phyloP scores from a whole-genome alignment of 23 tunicate species.

The Trididemnum clinides region DNA sequence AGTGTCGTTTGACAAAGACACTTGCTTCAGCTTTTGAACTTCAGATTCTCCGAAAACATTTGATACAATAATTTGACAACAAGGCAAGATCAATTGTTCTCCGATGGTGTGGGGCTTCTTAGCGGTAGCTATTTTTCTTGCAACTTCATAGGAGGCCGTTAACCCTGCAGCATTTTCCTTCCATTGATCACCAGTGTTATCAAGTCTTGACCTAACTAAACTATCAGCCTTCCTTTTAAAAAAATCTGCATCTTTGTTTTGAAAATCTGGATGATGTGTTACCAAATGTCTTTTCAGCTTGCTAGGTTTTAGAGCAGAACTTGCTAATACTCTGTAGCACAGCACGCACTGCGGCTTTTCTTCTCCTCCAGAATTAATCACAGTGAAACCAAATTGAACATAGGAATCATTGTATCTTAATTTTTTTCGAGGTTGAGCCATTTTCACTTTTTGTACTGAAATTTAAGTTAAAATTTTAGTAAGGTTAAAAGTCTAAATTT shows the following conservation, averaged over 20 bases:
- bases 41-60: constrained; percentile 53
- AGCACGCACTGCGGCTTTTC: constrained; percentile 64
- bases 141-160: constrained; percentile 61
- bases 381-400: constrained; percentile 44
- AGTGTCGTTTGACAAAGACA: constrained; percentile 63
- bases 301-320: constrained; percentile 62
- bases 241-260: constrained; percentile 70
- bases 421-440: no score
- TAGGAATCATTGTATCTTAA: constrained; percentile 37
- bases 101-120: constrained; percentile 72
- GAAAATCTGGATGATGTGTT: constrained; percentile 44
- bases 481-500: no score
- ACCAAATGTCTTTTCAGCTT: constrained; percentile 58
- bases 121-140: constrained; percentile 64
- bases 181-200: constrained; percentile 24
- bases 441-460: no score
- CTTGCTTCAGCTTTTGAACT: constrained; percentile 59
- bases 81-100: constrained; percentile 68
- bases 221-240: constrained; percentile 46
- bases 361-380: constrained; percentile 44
- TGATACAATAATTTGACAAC: constrained; percentile 46
- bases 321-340: constrained; percentile 53
- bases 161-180: constrained; percentile 56
- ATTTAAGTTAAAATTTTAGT: no score
- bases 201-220: constrained; percentile 45